These are phyloP conservation scores for Penelope pileata DNA, from an alignment of 2,113 vertebrate species.

Conservation along the genomic window DNA sequence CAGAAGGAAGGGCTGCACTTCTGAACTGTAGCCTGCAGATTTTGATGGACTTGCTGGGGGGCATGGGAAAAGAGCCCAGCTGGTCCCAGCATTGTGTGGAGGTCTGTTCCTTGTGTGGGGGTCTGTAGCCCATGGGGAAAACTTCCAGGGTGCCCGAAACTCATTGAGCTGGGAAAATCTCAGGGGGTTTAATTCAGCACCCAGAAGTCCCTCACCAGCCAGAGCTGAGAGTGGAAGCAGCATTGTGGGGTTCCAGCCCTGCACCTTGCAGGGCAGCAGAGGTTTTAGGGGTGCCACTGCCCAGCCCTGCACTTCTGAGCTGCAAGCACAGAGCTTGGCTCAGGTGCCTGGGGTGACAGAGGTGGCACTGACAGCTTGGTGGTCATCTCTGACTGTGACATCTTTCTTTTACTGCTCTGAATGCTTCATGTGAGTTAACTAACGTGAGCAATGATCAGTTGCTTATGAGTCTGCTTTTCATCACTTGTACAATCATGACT, in stretches of 20 bases:
- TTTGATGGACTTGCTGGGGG: rapidly evolving
- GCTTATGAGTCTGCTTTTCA: background rate
- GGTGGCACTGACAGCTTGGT: background rate
- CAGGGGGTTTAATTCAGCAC: background rate
- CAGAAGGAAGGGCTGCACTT: background rate
- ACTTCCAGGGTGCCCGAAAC: background rate
- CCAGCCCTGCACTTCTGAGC: background rate
- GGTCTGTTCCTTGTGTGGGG: background rate
- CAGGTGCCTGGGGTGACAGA: background rate
- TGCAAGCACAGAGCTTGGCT: background rate
- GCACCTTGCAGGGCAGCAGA: background rate
- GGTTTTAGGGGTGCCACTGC: background rate
- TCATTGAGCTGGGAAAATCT: background rate
- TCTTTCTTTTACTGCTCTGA: background rate
- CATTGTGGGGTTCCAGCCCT: background rate
- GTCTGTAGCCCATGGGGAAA: rapidly evolving
- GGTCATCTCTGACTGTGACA: rapidly evolving
- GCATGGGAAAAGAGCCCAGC: background rate
- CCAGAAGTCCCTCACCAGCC: background rate
- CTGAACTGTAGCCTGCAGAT: background rate
- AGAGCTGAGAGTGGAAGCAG: background rate
- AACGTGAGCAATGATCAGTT: background rate
- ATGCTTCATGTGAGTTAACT: background rate
- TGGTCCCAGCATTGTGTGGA: background rate
- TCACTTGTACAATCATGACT: background rate